phyloP scores from a whole-genome alignment of 1,140 invertebrate species.

The Neuroterus valhalla region DNA sequence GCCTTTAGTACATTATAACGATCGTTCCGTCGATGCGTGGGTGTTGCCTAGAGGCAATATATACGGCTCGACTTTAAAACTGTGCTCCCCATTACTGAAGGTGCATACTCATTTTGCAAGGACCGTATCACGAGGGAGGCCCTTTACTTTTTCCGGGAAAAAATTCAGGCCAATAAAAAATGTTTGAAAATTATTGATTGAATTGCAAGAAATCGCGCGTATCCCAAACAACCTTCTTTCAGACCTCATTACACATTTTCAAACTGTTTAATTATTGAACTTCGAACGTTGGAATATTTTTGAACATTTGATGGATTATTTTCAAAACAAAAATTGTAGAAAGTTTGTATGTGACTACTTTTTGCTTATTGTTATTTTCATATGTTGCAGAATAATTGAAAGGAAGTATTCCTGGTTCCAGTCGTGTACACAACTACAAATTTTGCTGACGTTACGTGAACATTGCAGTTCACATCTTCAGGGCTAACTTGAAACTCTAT shows the following conservation, averaged over 20 bases:
- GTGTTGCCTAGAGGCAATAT: slow-evolving; percentile 21
- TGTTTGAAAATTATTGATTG: slow-evolving; percentile 4
- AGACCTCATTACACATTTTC: background rate
- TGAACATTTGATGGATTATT: too few relatives aligned
- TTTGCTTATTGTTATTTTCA: too few relatives aligned
- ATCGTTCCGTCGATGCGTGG: slow-evolving; percentile 18
- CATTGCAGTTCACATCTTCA: too few relatives aligned
- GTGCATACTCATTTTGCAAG: slow-evolving; percentile 8
- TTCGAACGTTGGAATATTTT: too few relatives aligned
- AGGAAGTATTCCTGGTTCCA: too few relatives aligned
- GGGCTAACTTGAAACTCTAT: too few relatives aligned
- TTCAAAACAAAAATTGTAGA: too few relatives aligned
- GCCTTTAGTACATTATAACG: slow-evolving; percentile 20
- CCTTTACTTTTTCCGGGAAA: slow-evolving; percentile 9
- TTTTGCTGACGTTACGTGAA: too few relatives aligned
- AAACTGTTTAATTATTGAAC: too few relatives aligned
- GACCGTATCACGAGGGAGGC: background rate
- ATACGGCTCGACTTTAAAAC: slow-evolving; percentile 11
- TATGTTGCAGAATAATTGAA: too few relatives aligned
- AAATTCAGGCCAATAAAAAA: slow-evolving; percentile 6
- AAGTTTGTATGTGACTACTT: too few relatives aligned
- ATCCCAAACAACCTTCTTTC: background rate
- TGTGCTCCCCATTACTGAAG: slow-evolving; percentile 17
- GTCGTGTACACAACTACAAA: too few relatives aligned
- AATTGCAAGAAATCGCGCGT: background rate